A percentile compares a stretch with the other conserved stretches of the same genome.
Conservation (phyloP, 2,797 vertebrate genomes). For the Halcyon smyrnensis region DNA sequence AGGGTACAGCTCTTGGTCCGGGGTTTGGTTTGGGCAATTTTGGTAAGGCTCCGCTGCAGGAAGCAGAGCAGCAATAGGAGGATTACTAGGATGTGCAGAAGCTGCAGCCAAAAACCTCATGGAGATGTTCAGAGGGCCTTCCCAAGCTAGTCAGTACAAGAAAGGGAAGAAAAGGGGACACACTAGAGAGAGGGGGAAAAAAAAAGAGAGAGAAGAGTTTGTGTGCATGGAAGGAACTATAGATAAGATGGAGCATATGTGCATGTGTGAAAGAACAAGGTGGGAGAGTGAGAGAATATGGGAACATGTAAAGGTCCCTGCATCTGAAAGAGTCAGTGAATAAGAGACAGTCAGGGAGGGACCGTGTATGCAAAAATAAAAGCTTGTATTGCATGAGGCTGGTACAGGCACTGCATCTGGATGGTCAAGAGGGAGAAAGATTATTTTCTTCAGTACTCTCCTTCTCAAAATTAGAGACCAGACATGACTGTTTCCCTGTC, state of each 20-base stretch:
- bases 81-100: neutral
- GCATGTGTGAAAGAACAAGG: constrained; percentile 59
- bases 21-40: neutral
- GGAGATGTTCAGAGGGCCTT: neutral
- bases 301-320: neutral
- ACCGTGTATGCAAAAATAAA: neutral
- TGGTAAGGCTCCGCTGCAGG: neutral
- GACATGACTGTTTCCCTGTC: neutral
- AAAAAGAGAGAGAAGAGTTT: neutral
- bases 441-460: neutral
- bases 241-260: constrained; percentile 37
- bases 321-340: neutral
- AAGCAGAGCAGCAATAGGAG: neutral
- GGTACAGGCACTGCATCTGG: neutral
- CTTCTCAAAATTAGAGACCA: neutral
- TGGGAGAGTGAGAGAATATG: constrained; percentile 38
- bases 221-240: neutral
- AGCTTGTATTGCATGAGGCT: accelerated
- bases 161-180: neutral
- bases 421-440: neutral
- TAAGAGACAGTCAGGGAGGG: neutral
- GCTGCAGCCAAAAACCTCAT: neutral
- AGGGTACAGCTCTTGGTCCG: neutral
- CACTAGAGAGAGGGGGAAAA: neutral
- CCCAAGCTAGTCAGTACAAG: neutral